Evolutionary conservation across 2,797 vertebrate genomes (phyloP).

Genomic region (Rhabdophis nuchalis): DNA sequence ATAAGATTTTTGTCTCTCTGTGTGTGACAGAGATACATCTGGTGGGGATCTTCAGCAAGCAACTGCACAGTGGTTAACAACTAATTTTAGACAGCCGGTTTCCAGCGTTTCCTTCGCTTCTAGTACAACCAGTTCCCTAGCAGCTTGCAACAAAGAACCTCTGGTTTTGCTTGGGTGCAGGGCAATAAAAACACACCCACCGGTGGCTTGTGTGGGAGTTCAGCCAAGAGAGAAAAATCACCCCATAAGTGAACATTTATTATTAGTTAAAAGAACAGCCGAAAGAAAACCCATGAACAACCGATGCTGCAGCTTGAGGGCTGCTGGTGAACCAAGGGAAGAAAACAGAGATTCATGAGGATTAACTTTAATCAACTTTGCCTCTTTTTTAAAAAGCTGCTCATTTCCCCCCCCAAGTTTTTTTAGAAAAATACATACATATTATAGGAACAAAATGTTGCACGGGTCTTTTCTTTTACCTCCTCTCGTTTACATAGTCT

Average conservation of each 20-base stretch:
- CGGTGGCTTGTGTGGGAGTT: slow-evolving; percentile 7
- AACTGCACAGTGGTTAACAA: background rate
- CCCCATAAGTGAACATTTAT: background rate
- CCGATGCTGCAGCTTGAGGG: background rate
- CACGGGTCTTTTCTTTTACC: no score
- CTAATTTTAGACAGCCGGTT: no score
- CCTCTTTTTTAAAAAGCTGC: background rate
- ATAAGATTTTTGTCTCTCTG: background rate
- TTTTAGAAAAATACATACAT: no score
- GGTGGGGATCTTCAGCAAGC: background rate
- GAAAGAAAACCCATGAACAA: background rate
- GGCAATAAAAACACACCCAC: slow-evolving; percentile 4
- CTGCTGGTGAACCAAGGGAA: background rate
- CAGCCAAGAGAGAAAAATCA: background rate
- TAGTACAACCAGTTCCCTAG: slow-evolving; percentile 13
- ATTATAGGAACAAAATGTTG: no score
- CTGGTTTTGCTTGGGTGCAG: slow-evolving; percentile 6
- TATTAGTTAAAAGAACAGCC: background rate
- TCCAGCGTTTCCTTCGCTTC: background rate
- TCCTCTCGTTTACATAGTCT: no score
- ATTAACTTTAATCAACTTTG: background rate
- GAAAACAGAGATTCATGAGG: background rate
- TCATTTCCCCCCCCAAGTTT: background rate
- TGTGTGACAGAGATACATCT: background rate
- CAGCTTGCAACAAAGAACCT: background rate